Evolutionary conservation across 2,888 invertebrate genomes (phyloP).

Genomic region (Drosophila limbata): DNA sequence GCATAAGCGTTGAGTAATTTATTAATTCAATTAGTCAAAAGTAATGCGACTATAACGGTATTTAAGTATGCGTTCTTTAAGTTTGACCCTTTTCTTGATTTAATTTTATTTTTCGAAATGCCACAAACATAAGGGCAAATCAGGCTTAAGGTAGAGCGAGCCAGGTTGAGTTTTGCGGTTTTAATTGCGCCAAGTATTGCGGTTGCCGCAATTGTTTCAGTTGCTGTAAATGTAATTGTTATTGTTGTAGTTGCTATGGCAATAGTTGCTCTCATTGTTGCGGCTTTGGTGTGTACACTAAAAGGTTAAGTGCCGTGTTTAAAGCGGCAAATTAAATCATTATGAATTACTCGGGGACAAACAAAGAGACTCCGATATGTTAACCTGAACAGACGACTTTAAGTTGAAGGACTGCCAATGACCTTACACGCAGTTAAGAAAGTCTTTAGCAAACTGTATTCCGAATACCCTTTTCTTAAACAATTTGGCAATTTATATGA

Average conservation of each 20-base stretch:
- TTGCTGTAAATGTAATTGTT: constrained; percentile 26
- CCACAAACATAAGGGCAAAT: constrained; percentile 36
- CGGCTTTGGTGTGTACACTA: constrained; percentile 57
- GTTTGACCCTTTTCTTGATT: constrained; percentile 38
- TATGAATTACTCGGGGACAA: constrained; percentile 31
- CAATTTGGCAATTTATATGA: neutral
- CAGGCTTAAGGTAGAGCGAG: constrained; percentile 16
- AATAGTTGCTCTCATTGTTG: constrained; percentile 72
- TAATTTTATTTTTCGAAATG: constrained; percentile 36
- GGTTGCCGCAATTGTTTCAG: constrained; percentile 53
- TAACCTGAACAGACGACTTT: neutral
- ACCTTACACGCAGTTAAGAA: constrained; percentile 12
- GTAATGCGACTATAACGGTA: constrained; percentile 41
- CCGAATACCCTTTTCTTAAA: neutral
- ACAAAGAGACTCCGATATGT: constrained; percentile 14
- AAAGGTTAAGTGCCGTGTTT: constrained; percentile 69
- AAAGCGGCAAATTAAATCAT: constrained; percentile 71
- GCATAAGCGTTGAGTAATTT: constrained; percentile 59
- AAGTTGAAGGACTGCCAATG: constrained; percentile 43
- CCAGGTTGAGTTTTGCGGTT: constrained; percentile 63
- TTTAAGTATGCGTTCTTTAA: constrained; percentile 36
- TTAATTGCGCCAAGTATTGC: constrained; percentile 78
- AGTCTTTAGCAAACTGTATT: neutral
- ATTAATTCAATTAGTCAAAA: constrained; percentile 56
- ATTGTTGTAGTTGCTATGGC: constrained; percentile 28